Base-by-base conservation (phyloP, 2,113 vertebrate genomes). In the Tamias sibiricus region DNA sequence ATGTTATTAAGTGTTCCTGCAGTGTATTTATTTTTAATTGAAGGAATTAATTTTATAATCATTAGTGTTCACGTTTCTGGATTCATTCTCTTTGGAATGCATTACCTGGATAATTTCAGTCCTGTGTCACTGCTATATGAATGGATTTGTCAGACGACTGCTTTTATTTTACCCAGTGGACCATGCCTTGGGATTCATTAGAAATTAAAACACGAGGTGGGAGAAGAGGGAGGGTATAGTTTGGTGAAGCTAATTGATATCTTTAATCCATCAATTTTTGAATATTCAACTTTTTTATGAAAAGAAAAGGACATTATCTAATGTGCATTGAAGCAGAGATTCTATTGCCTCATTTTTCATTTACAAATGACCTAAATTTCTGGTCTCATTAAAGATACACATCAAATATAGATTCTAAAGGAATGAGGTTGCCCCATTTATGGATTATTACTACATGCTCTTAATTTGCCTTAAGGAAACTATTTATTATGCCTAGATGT, bases 21-120 rank as follows among this genome's bases (percentile, higher is more conserved):
- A 95, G 71, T 86, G 37, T 94, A 92, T 97, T 98, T 97, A 44
- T 59, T 98, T 98, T 98, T 97, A 97, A 97, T 95, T 74, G 93
- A 97, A 96, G 42, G 87, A 96, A 98, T 98, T 98, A 97, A 98
- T 97, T 98, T 93, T 96, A 42, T 92, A 90, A 95, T 96, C 84
- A 96, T 97, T 96, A 95, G 4, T 13, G 1, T 74, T 98, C 4
- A 1, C 8, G 87, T 95, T 97, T 93, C 77, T 83, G 66, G 52
- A 95, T 90, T 77, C 37, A 91, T 49, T 72, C 28, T 95, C 19
- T 84, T 77, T 93, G 26, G 80, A 95, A 91, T 90, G 4, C 0
- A 81, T 95, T 95, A 95, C 52, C 94, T 97, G 44, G 79, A 86
- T 72, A 22, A 8, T 59, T 88, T 87, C 42, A 82, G 77, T 40